Evolutionary conservation across 2,113 vertebrate genomes (phyloP).

Genomic region (Rhipidura dahli): DNA sequence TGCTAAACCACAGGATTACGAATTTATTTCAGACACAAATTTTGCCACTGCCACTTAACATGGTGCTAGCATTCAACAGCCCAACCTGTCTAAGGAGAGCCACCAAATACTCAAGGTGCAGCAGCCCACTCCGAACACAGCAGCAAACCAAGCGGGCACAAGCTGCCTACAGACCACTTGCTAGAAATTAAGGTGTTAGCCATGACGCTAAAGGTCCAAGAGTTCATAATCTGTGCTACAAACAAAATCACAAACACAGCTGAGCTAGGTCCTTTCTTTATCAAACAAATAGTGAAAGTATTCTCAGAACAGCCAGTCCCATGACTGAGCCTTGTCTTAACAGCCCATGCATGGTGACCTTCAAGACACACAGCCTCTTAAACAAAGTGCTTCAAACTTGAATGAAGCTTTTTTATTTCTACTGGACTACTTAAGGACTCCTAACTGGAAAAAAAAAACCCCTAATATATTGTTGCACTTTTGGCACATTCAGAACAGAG

Average conservation of each 20-base stretch:
- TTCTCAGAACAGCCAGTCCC: conserved; percentile 37
- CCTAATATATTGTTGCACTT: background rate
- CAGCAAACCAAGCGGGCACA: background rate
- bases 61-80: background rate
- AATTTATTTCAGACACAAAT: background rate
- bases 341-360: conserved; percentile 51
- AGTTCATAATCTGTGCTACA: background rate
- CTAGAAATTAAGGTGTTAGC: background rate
- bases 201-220: background rate
- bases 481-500: background rate
- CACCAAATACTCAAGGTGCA: background rate
- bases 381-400: conserved; percentile 30
- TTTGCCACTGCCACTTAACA: background rate
- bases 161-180: background rate
- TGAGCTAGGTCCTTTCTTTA: conserved; percentile 33
- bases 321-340: conserved; percentile 51
- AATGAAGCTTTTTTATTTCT: conserved; percentile 36
- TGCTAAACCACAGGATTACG: background rate
- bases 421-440: background rate
- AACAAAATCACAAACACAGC: background rate
- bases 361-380: background rate
- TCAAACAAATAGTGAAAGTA: conserved; percentile 38
- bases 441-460: background rate
- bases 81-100: background rate
- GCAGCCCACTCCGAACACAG: background rate